Evolutionary conservation across 2,888 invertebrate species (phyloP).

Genomic region (Uropetala carovei): DNA sequence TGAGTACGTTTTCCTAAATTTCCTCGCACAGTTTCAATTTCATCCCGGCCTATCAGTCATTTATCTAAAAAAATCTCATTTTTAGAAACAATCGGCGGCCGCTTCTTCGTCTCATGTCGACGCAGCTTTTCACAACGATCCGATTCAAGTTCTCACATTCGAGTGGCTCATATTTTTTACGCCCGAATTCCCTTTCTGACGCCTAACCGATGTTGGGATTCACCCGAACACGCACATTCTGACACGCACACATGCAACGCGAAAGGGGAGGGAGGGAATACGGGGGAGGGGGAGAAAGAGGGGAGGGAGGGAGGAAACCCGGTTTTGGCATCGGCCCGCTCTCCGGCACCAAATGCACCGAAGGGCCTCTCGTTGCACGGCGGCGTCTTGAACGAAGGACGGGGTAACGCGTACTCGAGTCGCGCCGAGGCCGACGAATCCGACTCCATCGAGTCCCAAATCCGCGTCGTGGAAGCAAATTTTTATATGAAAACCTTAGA

Average conservation of each 20-base stretch:
- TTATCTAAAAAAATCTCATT: slow-evolving; percentile 5
- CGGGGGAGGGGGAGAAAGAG: neutral
- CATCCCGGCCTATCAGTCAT: neutral
- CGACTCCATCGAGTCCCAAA: neutral
- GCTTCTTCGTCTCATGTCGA: neutral
- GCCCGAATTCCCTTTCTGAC: slow-evolving; percentile 5
- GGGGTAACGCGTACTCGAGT: neutral
- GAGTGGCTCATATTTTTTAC: slow-evolving; percentile 29
- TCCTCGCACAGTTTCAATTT: neutral
- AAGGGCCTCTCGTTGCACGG: neutral
- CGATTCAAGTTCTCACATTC: neutral
- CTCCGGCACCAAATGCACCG: neutral
- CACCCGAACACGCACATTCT: neutral
- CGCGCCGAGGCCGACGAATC: neutral
- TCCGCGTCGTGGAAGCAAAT: neutral
- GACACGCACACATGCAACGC: slow-evolving; percentile 29
- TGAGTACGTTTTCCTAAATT: neutral
- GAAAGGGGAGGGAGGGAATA: neutral
- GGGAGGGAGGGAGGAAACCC: neutral
- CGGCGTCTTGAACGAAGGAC: no score
- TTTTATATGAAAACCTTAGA: no score
- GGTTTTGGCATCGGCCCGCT: neutral
- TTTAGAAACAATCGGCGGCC: neutral
- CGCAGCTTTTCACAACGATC: neutral
- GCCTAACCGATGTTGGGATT: slow-evolving; percentile 4